Evolutionary conservation across 2,888 invertebrate species (phyloP), one percentile per base, ranked within the genome.

Genomic region (Nematopogon swammerdamellus): DNA sequence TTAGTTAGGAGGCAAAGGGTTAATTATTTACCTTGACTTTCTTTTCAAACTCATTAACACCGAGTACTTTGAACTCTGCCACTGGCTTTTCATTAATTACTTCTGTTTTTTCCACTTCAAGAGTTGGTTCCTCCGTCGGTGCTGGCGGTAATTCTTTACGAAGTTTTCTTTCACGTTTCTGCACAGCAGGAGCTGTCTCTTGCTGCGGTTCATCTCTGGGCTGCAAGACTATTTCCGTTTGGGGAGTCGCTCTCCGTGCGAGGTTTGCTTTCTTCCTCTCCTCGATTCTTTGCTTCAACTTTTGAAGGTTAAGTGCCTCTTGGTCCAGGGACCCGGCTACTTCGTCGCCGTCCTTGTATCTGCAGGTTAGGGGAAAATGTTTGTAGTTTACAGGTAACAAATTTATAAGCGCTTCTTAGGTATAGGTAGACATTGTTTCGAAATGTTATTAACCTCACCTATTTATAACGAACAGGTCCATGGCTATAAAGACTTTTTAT

Each of bases 21-120:
- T n/a, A n/a, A n/a, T n/a, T n/a, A n/a, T n/a, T n/a, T 57, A 82
- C 85, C 64, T 83, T 83, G 2, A 61, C 55, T 55, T 77, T 84
- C 58, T 83, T 84, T 56, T 74, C 72, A 62, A 84, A 82, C 51
- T 81, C 83, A 58, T 83, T 82, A 50, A 73, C 80, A 5, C 91
- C 91, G 47, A 92, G 74, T 18, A 91, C 80, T 60, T 87, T 86
- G 60, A 87, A 89, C 57, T 82, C 79, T 50, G 67, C 56, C 18
- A 57, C 53, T 19, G 56, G 55, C 50, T 62, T 61, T 44, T 53
- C 58, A 50, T 59, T 55, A 51, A 60, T 58, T 49, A 59, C 59
- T 52, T 64, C 52, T 61, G 59, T 49, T 59, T 59, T 50, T 59
- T 63, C 47, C 62, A 58, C 48, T 61, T 61, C 29, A 62, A 52